Conservation (phyloP, 1,140 invertebrate genomes). For the Zophobas morio region DNA sequence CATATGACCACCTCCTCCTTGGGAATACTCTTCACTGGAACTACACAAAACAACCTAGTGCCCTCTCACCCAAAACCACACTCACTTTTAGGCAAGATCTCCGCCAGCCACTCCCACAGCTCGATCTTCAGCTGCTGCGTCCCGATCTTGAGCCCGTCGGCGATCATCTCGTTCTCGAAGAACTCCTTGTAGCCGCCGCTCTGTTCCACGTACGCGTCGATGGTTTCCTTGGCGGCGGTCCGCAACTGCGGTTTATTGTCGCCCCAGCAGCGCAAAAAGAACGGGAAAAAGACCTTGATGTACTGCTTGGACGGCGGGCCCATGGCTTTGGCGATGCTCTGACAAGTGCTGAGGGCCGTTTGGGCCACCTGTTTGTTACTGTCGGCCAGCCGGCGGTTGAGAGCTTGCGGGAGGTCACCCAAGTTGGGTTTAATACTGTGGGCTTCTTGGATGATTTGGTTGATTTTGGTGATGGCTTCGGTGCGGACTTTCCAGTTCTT, state of each 20-base stretch:
- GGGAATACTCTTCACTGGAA: conserved; percentile 79
- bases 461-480: conserved; percentile 87
- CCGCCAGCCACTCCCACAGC: conserved; percentile 88
- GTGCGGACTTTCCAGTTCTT: conserved; percentile 96
- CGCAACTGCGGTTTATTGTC: conserved; percentile 84
- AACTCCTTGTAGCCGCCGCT: conserved; percentile 86
- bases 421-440: conserved; percentile 87
- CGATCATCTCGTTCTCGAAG: conserved; percentile 91
- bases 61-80: conserved; percentile 39
- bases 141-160: conserved; percentile 87
- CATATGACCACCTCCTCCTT: conserved; percentile 87
- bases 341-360: conserved; percentile 85
- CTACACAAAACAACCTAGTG: conserved; percentile 61
- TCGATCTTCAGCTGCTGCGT: conserved; percentile 87
- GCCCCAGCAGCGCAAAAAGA: conserved; percentile 84
- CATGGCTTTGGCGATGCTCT: conserved; percentile 83
- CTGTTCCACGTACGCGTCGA: conserved; percentile 87
- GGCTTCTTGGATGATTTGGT: conserved; percentile 80
- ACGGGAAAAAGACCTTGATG: conserved; percentile 86
- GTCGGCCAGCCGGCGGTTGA: conserved; percentile 84
- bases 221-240: conserved; percentile 81
- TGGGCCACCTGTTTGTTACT: conserved; percentile 94
- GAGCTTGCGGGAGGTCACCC: conserved; percentile 85
- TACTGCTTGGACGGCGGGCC: conserved; percentile 87
- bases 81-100: conserved; percentile 82